Percentiles rank a stretch among this genome's conserved stretches.
phyloP scores from a whole-genome alignment of 2,797 vertebrate species.

The Semaprochilodus insignis region DNA sequence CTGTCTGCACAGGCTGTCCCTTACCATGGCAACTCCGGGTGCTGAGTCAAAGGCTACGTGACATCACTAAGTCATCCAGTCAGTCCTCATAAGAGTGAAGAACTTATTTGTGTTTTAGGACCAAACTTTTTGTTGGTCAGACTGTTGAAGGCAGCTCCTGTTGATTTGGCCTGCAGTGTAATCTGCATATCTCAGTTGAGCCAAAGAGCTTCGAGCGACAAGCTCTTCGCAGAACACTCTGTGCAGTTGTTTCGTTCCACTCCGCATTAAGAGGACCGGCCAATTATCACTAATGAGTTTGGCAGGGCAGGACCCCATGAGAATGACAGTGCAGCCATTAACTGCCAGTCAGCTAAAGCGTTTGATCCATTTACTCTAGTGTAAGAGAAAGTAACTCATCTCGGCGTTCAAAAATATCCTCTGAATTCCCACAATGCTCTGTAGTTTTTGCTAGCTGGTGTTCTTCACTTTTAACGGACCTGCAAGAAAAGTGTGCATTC shows the following conservation, averaged over 20 bases:
- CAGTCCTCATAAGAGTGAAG: constrained; percentile 5
- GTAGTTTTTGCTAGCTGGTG: neutral
- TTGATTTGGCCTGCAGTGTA: constrained; percentile 21
- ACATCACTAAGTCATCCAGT: neutral
- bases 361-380: constrained; percentile 65
- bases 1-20: constrained; percentile 31
- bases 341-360: constrained; percentile 57
- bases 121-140: constrained; percentile 14
- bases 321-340: constrained; percentile 63
- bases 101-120: neutral
- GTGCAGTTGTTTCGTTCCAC: constrained; percentile 34
- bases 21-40: constrained; percentile 43
- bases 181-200: constrained; percentile 15
- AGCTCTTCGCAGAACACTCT: constrained; percentile 18
- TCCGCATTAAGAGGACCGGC: constrained; percentile 60
- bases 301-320: constrained; percentile 58
- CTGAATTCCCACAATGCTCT: neutral
- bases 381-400: constrained; percentile 44
- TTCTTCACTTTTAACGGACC: neutral
- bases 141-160: neutral
- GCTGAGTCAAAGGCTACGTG: constrained; percentile 39
- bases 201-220: constrained; percentile 29
- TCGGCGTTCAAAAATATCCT: constrained; percentile 22
- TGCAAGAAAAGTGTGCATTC: neutral
- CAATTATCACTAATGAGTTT: constrained; percentile 68